Base-by-base conservation (phyloP, 2,113 vertebrate species). In the Lepus americanus region DNA sequence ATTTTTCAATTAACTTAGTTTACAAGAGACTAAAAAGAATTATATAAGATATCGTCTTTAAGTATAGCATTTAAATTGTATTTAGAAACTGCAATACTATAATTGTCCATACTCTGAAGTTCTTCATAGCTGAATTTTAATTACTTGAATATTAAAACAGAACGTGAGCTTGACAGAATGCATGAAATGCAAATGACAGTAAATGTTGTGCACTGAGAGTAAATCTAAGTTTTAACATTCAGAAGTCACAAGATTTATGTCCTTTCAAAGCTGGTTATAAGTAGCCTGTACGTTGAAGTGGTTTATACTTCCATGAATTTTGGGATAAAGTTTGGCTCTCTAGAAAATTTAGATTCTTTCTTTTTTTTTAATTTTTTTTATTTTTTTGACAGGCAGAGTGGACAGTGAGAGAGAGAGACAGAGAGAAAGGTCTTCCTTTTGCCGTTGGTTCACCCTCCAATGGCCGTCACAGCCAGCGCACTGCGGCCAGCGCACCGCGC, bases 1-100 rank as follows among this genome's bases (percentile, higher is more conserved):
- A 70, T 94, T 96, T 92, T 77, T 76, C 96, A 89, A 82, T 94
- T 44, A 95, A 89, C 16, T 89, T 31, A 67, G 31, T 66, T 55
- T 81, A 77, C 39, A 86, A 64, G 93, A 81, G n/a, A 36, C 36
- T 89, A 85, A 89, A 96, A 85, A 63, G 13, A 49, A 73, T 49
- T 82, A 59, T 88, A 69, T 91, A 92, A 90, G 66, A 81, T 39
- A 72, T 29, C 49, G 79, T 7, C 5, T 84, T 85, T 86, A 70
- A 96, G 27, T 74, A 80, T 19, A 94, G 23, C 61, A 88, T 59
- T 92, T 92, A 89, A 33, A 61, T 95, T 90, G 39, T 88, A 82
- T 76, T 96, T 74, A 95, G 69, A 83, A 96, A 85, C 49, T 55
- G 44, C 16, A 85, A 14, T 33, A 64, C 9, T 39, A 17, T 23